phyloP scores from a whole-genome alignment of 2,797 vertebrate genomes.

The Catharus ustulatus region DNA sequence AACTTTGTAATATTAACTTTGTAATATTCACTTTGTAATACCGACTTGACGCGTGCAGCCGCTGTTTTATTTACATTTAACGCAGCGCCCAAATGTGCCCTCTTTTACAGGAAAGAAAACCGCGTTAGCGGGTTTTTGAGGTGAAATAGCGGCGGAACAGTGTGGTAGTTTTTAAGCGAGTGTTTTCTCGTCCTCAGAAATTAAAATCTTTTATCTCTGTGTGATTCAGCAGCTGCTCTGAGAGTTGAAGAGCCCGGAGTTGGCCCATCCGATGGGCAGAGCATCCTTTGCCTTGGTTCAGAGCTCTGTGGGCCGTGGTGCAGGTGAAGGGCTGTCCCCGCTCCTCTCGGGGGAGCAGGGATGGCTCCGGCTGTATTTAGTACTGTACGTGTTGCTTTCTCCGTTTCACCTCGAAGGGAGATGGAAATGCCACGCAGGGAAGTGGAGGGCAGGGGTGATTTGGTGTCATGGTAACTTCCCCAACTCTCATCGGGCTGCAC shows the following conservation, averaged over 20 bases:
- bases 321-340: neutral
- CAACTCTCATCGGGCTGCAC: neutral
- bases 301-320: neutral
- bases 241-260: neutral
- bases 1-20: too few species aligned
- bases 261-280: fast-evolving
- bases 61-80: constrained; percentile 14
- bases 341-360: neutral
- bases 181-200: neutral
- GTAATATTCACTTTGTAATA: neutral
- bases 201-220: neutral
- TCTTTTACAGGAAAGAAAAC: neutral
- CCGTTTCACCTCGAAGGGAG: neutral
- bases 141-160: neutral
- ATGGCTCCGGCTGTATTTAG: neutral
- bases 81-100: neutral
- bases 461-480: constrained; percentile 33
- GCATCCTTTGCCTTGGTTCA: neutral
- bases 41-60: neutral
- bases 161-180: neutral
- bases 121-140: neutral
- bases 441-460: neutral
- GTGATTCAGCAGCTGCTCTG: neutral
- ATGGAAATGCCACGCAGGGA: neutral
- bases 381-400: neutral